These are phyloP conservation scores for Calliphora vicina DNA, from an alignment of 1,140 invertebrate genomes.

Conservation along the genomic window DNA sequence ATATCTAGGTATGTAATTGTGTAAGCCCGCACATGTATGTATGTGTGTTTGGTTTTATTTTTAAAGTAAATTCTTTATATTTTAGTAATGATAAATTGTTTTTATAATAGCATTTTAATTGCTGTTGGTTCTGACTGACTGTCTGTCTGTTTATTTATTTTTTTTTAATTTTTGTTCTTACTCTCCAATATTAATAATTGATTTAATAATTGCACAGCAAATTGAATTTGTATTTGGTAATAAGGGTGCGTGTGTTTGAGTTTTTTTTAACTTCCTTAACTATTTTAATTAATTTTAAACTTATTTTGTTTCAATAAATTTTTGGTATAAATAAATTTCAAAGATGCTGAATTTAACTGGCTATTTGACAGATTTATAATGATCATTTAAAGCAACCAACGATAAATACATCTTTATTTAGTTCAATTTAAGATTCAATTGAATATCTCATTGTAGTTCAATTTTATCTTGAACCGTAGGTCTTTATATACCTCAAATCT, in stretches of 20 bases:
- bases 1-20: too few species aligned
- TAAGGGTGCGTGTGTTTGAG: not conserved
- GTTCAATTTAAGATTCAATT: too few species aligned
- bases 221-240: not conserved
- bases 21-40: not conserved
- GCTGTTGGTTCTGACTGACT: not conserved
- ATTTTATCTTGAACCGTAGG: too few species aligned
- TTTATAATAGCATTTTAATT: not conserved
- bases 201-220: not conserved
- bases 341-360: too few species aligned
- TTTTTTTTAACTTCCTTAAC: not conserved
- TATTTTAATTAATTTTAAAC: too few species aligned
- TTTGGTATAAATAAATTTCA: too few species aligned
- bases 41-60: not conserved
- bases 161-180: not conserved
- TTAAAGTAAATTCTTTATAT: not conserved
- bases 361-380: too few species aligned
- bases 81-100: not conserved
- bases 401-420: too few species aligned
- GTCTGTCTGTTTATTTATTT: not conserved
- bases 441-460: too few species aligned
- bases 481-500: too few species aligned
- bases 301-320: too few species aligned
- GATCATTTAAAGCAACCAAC: too few species aligned
- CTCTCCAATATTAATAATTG: not conserved